Evolutionary conservation across 2,113 vertebrate genomes (phyloP).

Genomic region (Silurus asotus): DNA sequence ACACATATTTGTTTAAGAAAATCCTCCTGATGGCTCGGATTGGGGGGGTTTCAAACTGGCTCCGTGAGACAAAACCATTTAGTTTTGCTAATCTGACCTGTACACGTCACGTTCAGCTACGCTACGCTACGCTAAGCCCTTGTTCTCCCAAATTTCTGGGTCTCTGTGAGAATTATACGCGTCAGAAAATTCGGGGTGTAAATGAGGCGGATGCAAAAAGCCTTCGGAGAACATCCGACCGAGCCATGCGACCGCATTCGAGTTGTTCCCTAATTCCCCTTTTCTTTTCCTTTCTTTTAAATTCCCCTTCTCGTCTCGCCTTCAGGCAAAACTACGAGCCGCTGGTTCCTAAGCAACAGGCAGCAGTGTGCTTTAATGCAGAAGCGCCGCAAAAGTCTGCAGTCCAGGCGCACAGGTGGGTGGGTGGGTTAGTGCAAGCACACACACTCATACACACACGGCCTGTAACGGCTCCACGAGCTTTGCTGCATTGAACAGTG

Average conservation of each 20-base stretch:
- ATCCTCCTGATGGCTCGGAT: background rate
- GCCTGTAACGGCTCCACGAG: slow-evolving; percentile 29
- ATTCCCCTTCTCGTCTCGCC: slow-evolving; percentile 62
- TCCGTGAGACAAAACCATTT: background rate
- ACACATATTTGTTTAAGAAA: background rate
- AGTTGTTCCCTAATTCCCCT: background rate
- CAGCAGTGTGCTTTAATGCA: slow-evolving; percentile 73
- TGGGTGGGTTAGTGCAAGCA: background rate
- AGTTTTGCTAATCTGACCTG: background rate
- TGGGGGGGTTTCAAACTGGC: background rate
- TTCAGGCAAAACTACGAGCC: slow-evolving; percentile 67
- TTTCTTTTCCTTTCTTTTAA: background rate
- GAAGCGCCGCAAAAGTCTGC: slow-evolving; percentile 69
- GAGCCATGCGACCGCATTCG: background rate
- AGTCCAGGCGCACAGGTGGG: slow-evolving; percentile 69
- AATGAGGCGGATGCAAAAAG: background rate
- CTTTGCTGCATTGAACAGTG: slow-evolving; percentile 42
- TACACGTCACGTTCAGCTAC: too few species aligned
- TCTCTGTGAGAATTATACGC: too few species aligned
- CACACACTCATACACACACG: background rate
- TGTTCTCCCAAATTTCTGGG: too few species aligned
- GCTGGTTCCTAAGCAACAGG: slow-evolving; percentile 78
- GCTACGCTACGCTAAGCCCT: background rate
- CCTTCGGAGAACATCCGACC: background rate
- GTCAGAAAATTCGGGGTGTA: background rate